Evolutionary conservation across 2,888 invertebrate species (phyloP).

Genomic region (Eurytoma adleriae): DNA sequence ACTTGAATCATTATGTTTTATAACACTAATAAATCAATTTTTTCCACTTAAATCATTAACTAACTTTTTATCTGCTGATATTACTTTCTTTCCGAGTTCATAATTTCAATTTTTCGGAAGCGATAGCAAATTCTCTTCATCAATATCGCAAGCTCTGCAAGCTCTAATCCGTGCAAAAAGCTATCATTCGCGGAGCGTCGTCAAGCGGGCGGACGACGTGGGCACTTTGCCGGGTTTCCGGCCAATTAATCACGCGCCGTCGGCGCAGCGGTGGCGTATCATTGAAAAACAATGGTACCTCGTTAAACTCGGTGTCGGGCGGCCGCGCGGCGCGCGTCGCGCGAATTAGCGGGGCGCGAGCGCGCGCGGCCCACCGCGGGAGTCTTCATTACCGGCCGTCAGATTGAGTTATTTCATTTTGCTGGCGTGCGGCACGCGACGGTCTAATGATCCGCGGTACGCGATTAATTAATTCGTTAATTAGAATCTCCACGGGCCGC

Average conservation of each 20-base stretch:
- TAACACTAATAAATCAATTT: no score
- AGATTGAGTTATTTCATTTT: constrained; percentile 7
- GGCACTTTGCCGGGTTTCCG: not conserved
- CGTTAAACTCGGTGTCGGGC: not conserved
- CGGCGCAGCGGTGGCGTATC: not conserved
- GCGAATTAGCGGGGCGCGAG: constrained; percentile 1
- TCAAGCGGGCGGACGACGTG: no score
- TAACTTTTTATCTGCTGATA: no score
- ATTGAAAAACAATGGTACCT: constrained; percentile 18
- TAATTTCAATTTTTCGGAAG: no score
- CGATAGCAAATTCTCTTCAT: no score
- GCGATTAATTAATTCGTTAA: constrained; percentile 17
- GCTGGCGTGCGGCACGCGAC: constrained; percentile 12
- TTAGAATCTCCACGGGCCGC: not conserved
- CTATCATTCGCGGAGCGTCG: no score
- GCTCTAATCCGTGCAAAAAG: no score
- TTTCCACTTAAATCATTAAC: no score
- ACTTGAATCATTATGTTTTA: no score
- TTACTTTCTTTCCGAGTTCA: no score
- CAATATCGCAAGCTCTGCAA: no score
- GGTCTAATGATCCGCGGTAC: not conserved
- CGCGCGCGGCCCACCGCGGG: no score
- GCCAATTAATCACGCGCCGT: constrained; percentile 5
- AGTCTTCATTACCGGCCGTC: constrained; percentile 7
- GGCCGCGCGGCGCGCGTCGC: not conserved